Conservation (phyloP, 2,113 vertebrate species). For the Hystrix cristata region DNA sequence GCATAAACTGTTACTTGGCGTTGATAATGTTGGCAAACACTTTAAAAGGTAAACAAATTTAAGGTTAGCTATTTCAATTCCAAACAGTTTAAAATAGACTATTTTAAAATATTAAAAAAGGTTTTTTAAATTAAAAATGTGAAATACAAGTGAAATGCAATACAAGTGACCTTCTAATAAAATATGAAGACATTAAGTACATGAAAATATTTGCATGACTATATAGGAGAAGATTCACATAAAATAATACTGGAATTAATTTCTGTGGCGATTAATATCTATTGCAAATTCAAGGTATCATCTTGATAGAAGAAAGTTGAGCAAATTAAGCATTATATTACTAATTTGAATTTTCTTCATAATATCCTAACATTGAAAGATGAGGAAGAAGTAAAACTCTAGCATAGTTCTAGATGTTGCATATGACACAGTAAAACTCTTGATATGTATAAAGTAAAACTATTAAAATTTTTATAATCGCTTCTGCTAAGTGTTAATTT, state of each 20-base stretch:
- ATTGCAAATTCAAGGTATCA: background rate
- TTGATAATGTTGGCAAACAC: background rate
- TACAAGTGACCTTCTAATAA: background rate
- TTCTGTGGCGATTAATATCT: background rate
- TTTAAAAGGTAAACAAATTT: background rate
- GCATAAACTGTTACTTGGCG: background rate
- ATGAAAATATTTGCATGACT: background rate
- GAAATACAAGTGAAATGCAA: background rate
- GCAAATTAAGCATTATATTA: background rate
- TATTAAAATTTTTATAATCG: background rate
- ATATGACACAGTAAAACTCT: background rate
- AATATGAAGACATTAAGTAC: constrained; percentile 44
- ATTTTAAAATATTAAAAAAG: constrained; percentile 18
- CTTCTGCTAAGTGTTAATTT: background rate
- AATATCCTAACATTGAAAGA: background rate
- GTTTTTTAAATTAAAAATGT: background rate
- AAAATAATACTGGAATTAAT: constrained; percentile 33
- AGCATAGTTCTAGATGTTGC: background rate
- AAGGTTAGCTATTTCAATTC: background rate
- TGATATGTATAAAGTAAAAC: constrained; percentile 31
- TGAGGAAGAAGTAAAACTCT: background rate
- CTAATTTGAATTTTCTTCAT: background rate
- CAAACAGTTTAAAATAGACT: background rate
- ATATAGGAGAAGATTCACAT: background rate
- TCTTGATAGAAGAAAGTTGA: background rate